Conservation (phyloP, 2,797 vertebrate species). For the Euphonia xanthogaster region DNA sequence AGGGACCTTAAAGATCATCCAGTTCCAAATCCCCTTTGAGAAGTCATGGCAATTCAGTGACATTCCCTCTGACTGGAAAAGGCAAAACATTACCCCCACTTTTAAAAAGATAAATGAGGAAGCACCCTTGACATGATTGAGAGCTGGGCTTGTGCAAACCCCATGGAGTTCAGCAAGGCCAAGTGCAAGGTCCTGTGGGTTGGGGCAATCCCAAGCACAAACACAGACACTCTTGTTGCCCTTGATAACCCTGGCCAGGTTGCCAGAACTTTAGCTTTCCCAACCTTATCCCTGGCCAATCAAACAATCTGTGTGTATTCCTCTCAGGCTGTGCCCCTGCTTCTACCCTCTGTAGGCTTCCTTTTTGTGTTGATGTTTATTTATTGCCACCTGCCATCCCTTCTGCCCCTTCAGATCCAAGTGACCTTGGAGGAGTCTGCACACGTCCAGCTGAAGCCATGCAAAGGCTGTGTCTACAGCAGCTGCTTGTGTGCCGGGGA, state of each 20-base stretch:
- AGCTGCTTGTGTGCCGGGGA: conserved; percentile 79
- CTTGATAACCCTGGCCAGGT: background rate
- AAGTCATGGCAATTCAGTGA: background rate
- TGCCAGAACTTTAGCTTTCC: background rate
- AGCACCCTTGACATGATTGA: background rate
- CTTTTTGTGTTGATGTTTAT: background rate
- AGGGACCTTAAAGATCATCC: background rate
- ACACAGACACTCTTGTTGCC: background rate
- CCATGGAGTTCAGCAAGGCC: background rate
- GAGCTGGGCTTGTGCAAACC: background rate
- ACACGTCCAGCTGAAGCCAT: conserved; percentile 62
- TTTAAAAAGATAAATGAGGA: background rate
- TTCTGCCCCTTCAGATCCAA: conserved; percentile 71
- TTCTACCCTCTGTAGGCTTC: background rate
- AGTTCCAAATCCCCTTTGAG: background rate
- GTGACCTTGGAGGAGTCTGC: conserved; percentile 65
- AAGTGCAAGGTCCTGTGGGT: background rate
- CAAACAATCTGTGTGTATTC: background rate
- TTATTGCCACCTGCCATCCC: background rate
- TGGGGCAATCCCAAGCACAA: background rate
- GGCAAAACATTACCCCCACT: background rate
- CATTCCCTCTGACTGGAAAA: background rate
- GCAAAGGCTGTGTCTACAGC: conserved; percentile 72
- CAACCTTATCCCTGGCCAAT: background rate
- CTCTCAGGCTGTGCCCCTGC: background rate